These are phyloP conservation scores for Spodoptera frugiperda DNA, from an alignment of 1,140 invertebrate genomes.

Conservation along the genomic window DNA sequence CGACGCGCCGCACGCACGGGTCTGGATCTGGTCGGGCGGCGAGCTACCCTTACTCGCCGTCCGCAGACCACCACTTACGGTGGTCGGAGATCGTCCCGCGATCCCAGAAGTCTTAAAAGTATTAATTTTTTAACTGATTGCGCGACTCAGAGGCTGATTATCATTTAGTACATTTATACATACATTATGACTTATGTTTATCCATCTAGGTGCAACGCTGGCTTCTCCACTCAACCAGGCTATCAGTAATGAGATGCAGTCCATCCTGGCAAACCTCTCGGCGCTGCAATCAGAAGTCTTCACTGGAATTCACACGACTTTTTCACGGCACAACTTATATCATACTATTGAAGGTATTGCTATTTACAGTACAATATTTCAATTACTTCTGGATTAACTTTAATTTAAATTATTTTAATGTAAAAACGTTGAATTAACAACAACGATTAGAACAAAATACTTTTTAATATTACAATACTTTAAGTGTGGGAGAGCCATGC, in stretches of 20 bases:
- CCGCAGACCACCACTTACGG: too few species aligned
- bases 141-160: too few species aligned
- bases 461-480: too few species aligned
- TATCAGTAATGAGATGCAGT: not conserved
- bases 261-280: not conserved
- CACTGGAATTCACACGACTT: slow-evolving; percentile 5
- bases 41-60: too few species aligned
- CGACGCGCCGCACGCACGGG: too few species aligned
- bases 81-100: too few species aligned
- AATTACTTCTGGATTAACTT: not conserved
- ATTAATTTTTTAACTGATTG: too few species aligned
- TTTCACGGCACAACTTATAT: slow-evolving; percentile 1
- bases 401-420: too few species aligned
- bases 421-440: not conserved
- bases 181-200: not conserved
- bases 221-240: slow-evolving; percentile 12
- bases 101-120: too few species aligned
- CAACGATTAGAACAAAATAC: not conserved
- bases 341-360: slow-evolving; percentile 26
- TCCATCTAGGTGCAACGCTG: not conserved
- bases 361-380: not conserved
- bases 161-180: too few species aligned
- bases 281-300: not conserved
- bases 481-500: too few species aligned
- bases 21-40: too few species aligned